Conservation (phyloP, 2,113 vertebrate genomes). For the Gopherus evgoodei region DNA sequence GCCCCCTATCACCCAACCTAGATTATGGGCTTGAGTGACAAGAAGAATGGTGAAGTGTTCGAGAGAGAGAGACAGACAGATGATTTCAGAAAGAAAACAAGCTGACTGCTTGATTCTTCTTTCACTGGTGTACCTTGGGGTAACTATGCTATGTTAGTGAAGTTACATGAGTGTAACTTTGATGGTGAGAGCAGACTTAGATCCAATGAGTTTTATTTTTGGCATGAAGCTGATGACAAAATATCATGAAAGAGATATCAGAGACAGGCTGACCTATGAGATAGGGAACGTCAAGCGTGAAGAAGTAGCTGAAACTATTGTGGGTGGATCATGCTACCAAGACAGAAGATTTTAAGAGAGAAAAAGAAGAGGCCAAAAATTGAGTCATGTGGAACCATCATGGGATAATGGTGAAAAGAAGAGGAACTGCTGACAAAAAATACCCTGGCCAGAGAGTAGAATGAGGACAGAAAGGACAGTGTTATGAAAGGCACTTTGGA, state of each 20-base stretch:
- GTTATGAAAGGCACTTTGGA: neutral
- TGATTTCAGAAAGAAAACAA: neutral
- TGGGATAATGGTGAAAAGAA: neutral
- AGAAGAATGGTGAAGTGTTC: neutral
- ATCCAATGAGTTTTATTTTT: neutral
- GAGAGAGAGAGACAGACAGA: neutral
- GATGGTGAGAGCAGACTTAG: neutral
- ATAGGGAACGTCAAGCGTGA: neutral
- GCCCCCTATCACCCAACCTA: neutral
- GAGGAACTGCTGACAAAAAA: neutral
- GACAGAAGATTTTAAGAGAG: neutral
- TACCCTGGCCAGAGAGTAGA: neutral
- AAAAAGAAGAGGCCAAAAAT: neutral
- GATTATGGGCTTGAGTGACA: neutral
- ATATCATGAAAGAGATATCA: accelerated
- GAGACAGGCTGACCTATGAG: neutral
- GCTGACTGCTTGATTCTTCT: neutral
- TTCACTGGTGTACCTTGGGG: neutral
- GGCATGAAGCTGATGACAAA: neutral
- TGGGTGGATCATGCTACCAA: neutral
- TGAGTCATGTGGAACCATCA: neutral
- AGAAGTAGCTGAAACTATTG: accelerated
- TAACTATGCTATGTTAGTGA: neutral
- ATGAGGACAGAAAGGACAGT: neutral
- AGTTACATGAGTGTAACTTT: neutral